Base-by-base conservation (phyloP, 2,888 invertebrate species). In the Bimastos eiseni region DNA sequence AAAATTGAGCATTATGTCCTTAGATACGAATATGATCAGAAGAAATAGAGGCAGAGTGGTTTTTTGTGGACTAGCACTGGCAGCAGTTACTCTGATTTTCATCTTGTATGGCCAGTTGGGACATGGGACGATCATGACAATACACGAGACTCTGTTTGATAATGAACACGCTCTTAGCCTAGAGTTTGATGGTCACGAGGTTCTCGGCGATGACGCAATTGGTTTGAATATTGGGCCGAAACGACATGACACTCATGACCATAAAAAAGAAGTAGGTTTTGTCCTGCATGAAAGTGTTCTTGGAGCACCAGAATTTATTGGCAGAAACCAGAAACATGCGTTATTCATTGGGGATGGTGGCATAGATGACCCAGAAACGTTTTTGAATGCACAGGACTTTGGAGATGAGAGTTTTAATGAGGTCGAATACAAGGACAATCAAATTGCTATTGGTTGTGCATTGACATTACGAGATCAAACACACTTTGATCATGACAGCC, bases 381-480 rank as follows among this genome's bases (percentile, higher is more conserved):
- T 38, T 34, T 70, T 90, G 88, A 91, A 91, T 41, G 90, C 88
- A 24, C 41, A 88, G n/a, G 83, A 70, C 49, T 37, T 89, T 24
- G 70, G 83, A 19, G 49, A 88, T 4, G 49, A 88, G 36, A 24
- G n/a, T 33, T 90, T 91, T 41, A 86, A 49, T 30, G 89, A 90
- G n/a, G 84, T 49, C n/a, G 90, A 49, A n/a, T 91, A 90, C 41
- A 44, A 70, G 21, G 91, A 91, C 70, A 89, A 70, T 83, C 90
- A 89, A 17, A 91, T 93, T 8, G 93, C 93, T n/a, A 90, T 93
- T 83, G 93, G 93, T 30, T 91, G 92, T 37, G 93, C 91, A n/a
- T 89, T 93, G 41, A 93, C 93, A 3, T 92, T 92, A 30, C 91
- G 92, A 33, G 90, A 90, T 13, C 91, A 92, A 70, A 37, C 49